A percentile compares a stretch with the other conserved stretches of the same genome.
Conservation (phyloP, 1,140 invertebrate genomes). For the Elymnias hypermnestra region DNA sequence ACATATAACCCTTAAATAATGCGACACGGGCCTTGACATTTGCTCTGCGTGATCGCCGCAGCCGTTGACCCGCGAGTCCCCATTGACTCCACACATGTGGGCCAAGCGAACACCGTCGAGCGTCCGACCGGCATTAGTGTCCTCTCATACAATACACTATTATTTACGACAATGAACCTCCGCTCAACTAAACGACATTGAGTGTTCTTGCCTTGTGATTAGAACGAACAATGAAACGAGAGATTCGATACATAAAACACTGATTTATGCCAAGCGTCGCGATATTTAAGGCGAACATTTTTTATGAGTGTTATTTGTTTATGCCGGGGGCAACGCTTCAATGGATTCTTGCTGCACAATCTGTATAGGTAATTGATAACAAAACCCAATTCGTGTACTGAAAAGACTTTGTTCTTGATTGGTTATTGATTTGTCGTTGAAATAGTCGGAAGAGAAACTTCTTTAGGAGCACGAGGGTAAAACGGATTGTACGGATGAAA, state of each 20-base stretch:
- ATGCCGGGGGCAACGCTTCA: conserved; percentile 11
- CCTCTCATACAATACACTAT: conserved; percentile 62
- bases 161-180: conserved; percentile 59
- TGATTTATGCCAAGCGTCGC: conserved; percentile 21
- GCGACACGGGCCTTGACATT: conserved; percentile 59
- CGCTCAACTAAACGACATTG: conserved; percentile 50
- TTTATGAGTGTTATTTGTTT: conserved; percentile 16
- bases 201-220: conserved; percentile 45
- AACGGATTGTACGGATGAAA: too few species aligned
- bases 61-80: conserved; percentile 46
- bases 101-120: conserved; percentile 22
- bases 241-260: conserved; percentile 29
- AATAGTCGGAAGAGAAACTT: too few species aligned
- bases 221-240: conserved; percentile 38
- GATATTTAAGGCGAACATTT: conserved; percentile 18
- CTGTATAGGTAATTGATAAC: conserved; percentile 11
- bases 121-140: conserved; percentile 33
- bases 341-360: conserved; percentile 12
- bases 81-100: conserved; percentile 39
- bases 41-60: conserved; percentile 43
- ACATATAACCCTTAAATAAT: conserved; percentile 39
- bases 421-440: too few species aligned
- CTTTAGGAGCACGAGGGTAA: too few species aligned
- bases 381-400: not conserved
- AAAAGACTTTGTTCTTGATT: not conserved